These are phyloP conservation scores for Phalloptychus januarius DNA, from an alignment of 2,797 vertebrate species.

Conservation along the genomic window DNA sequence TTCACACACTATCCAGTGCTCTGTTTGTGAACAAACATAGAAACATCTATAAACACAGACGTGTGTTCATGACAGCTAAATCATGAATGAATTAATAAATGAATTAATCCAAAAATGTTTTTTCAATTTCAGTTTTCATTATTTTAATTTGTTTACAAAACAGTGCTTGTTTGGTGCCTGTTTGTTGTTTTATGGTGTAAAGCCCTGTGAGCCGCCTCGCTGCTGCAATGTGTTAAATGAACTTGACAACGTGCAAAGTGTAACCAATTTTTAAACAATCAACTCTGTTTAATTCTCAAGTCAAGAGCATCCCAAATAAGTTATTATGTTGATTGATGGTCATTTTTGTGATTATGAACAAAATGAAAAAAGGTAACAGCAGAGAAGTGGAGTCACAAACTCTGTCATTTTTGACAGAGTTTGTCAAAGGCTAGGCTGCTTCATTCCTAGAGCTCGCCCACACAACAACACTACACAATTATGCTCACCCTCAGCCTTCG, in stretches of 20 bases:
- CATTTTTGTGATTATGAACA: background rate
- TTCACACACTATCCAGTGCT: background rate
- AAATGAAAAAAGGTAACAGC: background rate
- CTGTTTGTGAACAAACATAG: background rate
- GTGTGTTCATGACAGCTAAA: background rate
- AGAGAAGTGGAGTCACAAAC: constrained; percentile 6
- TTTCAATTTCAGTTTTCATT: too few species aligned
- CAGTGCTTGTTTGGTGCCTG: too few species aligned
- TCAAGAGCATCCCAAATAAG: background rate
- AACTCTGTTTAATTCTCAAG: background rate
- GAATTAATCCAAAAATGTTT: too few species aligned
- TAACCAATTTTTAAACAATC: background rate
- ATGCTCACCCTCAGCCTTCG: constrained; percentile 10
- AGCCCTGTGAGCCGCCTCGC: too few species aligned
- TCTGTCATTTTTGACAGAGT: too few species aligned
- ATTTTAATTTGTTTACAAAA: too few species aligned
- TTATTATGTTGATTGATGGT: background rate
- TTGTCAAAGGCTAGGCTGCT: too few species aligned
- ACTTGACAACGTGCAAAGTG: too few species aligned
- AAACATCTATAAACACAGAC: background rate
- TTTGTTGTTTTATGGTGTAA: too few species aligned
- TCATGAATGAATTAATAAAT: too few species aligned
- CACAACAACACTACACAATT: constrained; percentile 28
- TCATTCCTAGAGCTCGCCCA: constrained; percentile 9
- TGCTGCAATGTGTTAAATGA: too few species aligned